Conservation (phyloP, 2,797 vertebrate genomes). For the Fringilla coelebs region DNA sequence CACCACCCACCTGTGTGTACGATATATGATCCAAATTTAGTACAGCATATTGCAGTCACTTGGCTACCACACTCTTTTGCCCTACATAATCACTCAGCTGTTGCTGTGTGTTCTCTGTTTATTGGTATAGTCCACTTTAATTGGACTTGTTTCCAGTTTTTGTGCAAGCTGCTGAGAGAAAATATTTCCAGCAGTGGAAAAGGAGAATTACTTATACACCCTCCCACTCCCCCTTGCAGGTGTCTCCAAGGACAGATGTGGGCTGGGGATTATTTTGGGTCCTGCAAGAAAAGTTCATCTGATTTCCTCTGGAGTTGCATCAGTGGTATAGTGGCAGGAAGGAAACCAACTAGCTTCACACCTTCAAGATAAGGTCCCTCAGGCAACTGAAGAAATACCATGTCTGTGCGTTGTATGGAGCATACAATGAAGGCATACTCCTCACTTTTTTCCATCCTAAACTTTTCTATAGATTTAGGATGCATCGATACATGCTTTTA, state of each 20-base stretch:
- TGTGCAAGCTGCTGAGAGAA: not conserved
- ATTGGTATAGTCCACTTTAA: not conserved
- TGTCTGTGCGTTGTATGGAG: not conserved
- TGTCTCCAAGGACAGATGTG: not conserved
- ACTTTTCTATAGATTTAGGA: not conserved
- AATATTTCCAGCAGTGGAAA: not conserved
- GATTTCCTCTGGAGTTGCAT: not conserved
- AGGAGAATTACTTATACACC: not conserved
- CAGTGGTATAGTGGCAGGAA: not conserved
- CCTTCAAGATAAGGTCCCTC: not conserved
- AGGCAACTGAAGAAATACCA: not conserved
- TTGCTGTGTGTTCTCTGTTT: not conserved
- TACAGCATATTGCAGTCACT: not conserved
- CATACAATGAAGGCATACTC: not conserved
- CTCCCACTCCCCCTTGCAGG: not conserved
- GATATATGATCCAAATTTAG: not conserved
- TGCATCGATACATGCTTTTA: not conserved
- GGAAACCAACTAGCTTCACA: not conserved
- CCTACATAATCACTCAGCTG: not conserved
- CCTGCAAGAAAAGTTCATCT: not conserved
- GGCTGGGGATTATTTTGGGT: not conserved
- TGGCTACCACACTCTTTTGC: not conserved
- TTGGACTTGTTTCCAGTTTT: not conserved
- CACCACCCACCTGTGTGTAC: not conserved
- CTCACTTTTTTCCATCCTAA: not conserved